A percentile compares a stretch with the other conserved stretches of the same genome.
Conservation (phyloP, 2,113 vertebrate species). For the Elaphurus davidianus region DNA sequence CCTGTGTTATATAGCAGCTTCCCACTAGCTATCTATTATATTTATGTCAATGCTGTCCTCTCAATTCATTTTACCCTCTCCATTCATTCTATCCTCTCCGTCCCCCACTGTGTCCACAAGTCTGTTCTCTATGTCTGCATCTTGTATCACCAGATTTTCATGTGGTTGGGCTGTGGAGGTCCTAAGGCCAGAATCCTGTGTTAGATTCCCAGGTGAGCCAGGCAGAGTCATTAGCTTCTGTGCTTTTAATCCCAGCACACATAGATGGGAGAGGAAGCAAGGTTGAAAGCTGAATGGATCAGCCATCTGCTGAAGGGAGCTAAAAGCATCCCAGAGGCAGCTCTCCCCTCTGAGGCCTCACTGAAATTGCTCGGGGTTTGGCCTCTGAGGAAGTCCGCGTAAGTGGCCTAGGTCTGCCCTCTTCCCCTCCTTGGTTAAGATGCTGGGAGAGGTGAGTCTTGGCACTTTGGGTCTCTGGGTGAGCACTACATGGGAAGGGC, state of each 20-base stretch:
- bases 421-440: neutral
- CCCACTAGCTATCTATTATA: neutral
- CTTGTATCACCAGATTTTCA: neutral
- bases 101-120: neutral
- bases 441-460: no score
- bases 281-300: neutral
- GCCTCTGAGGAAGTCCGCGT: neutral
- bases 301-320: no score
- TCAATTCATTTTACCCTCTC: neutral
- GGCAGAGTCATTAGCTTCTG: neutral
- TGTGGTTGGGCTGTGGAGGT: neutral
- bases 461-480: neutral
- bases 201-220: neutral
- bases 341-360: neutral
- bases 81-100: neutral
- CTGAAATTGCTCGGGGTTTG: neutral
- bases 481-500: fast-evolving
- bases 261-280: neutral
- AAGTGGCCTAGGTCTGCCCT: neutral
- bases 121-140: neutral
- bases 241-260: neutral
- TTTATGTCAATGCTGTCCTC: neutral
- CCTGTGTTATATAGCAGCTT: neutral
- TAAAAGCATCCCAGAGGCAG: neutral
- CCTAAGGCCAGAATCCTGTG: neutral